Conservation (phyloP, 2,888 invertebrate genomes). For the Sicus ferrugineus region DNA sequence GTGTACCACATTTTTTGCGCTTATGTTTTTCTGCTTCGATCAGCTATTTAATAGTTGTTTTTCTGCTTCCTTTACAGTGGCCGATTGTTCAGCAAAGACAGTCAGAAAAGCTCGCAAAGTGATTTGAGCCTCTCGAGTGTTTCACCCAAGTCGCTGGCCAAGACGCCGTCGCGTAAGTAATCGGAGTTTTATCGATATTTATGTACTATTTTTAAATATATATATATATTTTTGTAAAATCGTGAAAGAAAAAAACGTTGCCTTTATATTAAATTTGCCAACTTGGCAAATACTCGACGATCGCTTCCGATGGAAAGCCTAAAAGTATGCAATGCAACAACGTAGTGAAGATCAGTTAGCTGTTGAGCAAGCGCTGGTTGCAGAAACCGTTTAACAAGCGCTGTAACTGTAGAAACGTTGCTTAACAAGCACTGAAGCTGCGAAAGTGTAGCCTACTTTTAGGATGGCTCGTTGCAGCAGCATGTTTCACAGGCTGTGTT, state of each 20-base stretch:
- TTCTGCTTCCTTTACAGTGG: conserved; percentile 54
- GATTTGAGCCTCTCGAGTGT: conserved; percentile 71
- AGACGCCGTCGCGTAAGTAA: conserved; percentile 66
- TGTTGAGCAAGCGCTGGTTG: no score
- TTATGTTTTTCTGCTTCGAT: neutral
- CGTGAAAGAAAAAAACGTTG: neutral
- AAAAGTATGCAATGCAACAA: no score
- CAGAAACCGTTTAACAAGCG: no score
- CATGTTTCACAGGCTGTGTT: no score
- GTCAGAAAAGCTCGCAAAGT: conserved; percentile 75
- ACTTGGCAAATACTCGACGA: no score
- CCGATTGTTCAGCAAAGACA: conserved; percentile 68
- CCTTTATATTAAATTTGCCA: neutral
- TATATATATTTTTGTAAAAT: neutral
- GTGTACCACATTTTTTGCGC: neutral
- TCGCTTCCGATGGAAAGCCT: no score
- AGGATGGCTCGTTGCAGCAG: no score
- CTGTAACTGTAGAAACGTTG: no score
- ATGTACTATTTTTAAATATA: neutral
- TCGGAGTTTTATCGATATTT: neutral
- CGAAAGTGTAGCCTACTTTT: no score
- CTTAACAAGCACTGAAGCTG: no score
- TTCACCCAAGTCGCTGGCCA: conserved; percentile 65
- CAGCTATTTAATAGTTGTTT: neutral
- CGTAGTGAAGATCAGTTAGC: no score